Base-by-base conservation (phyloP, 23 tunicate genomes). In the Ascidia mentula region DNA sequence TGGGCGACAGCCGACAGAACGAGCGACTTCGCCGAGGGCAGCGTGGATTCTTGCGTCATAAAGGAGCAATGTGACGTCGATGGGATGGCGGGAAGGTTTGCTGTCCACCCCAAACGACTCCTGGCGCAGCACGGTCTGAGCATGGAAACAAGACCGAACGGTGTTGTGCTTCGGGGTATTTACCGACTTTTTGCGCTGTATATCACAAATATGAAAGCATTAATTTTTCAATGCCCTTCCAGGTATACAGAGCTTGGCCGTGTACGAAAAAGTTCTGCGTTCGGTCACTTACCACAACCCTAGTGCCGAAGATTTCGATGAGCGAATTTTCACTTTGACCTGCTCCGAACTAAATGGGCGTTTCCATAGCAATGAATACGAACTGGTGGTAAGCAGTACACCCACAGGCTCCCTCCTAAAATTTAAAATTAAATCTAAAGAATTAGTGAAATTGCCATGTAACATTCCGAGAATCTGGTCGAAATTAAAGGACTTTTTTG, bases 81-180 rank as follows among this genome's bases (percentile, higher is more conserved):
- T 31, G 77, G 61, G 17, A 53, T 53, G 4, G 30, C 17, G 13
- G 82, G 85, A 12, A 72, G 30, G 30, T 81, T 81, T 40, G 8
- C 72, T 1, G 85, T 72, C 2, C 65, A 45, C 4, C 38, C 77
- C 2, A 40, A 15, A n/a, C 61, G 40, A 4, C 20, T 71, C 28
- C 40, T 81, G 7, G 6, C 40, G 15, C 22, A 40, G 32, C 70
- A 71, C 6, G 32, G 31, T 0, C 31, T 81, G 37, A 26, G 26
- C 13, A 18, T 81, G 20, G 85, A 81, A 39, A 36, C 38, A 0
- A 60, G 30, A 12, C 0, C 36, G 4, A 13, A 72, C 45, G 85
- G 85, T 31, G 39, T 81, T 40, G 69, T 38, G 36, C 38, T 81
- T 15, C 77, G 85, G 71, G 85, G 85, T 81, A 81, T 31, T 53